A percentile compares a stretch with the other conserved stretches of the same genome.
phyloP scores from a whole-genome alignment of 1,140 invertebrate species.

The Cardiocondyla obscurior region DNA sequence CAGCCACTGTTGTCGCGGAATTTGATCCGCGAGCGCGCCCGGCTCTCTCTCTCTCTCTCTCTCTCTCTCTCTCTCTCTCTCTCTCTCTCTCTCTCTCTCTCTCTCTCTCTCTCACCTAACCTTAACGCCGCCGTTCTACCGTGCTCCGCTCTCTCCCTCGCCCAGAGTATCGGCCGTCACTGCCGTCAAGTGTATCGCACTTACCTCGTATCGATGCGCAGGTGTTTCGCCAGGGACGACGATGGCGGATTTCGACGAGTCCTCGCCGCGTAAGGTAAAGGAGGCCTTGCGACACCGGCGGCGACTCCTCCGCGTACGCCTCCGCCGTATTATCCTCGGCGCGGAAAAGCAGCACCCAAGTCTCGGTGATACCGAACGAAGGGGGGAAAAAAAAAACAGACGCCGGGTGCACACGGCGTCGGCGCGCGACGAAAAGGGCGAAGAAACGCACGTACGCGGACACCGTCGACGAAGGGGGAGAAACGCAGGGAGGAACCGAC shows the following conservation, averaged over 20 bases:
- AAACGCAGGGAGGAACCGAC: conserved; percentile 37
- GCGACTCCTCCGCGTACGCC: not conserved
- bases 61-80: no score
- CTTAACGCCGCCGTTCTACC: conserved; percentile 5
- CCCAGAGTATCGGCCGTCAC: not conserved
- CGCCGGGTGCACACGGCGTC: conserved; percentile 13
- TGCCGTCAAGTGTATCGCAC: conserved; percentile 28
- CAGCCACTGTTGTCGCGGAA: not conserved
- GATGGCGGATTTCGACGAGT: not conserved
- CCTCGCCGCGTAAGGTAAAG: not conserved
- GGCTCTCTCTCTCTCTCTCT: no score
- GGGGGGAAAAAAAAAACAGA: not conserved
- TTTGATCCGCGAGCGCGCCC: conserved; percentile 1
- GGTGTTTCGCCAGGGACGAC: not conserved
- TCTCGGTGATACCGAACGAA: not conserved
- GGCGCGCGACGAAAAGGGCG: not conserved
- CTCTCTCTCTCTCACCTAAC: conserved; percentile 46
- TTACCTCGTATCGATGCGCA: conserved; percentile 33
- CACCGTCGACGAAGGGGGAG: conserved; percentile 32
- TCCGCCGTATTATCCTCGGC: conserved; percentile 1
- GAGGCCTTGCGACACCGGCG: not conserved
- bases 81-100: no score
- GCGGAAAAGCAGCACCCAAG: not conserved
- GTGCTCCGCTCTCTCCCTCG: not conserved
- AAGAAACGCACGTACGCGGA: not conserved